phyloP scores from a whole-genome alignment of 2,113 vertebrate genomes.

The Microtus richardsoni region DNA sequence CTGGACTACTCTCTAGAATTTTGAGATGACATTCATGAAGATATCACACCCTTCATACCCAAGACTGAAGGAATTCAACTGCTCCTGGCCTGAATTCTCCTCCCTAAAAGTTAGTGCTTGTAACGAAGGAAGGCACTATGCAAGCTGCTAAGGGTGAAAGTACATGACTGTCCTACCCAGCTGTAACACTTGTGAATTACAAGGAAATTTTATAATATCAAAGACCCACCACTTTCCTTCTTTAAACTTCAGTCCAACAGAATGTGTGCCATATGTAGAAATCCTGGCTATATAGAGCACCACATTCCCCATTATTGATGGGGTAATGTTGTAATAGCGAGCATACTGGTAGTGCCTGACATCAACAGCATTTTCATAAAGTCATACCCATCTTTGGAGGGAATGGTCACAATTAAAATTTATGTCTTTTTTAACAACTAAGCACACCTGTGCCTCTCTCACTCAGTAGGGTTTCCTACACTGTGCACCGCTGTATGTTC shows the following conservation, averaged over 20 bases:
- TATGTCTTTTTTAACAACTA: not conserved
- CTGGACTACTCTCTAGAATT: not conserved
- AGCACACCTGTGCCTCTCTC: not conserved
- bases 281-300: fast-evolving
- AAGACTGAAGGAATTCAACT: not conserved
- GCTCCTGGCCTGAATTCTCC: not conserved
- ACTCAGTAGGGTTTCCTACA: not conserved
- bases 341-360: not conserved
- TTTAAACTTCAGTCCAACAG: not conserved
- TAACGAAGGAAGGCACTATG: not conserved
- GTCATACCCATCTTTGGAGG: not conserved
- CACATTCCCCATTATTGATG: not conserved
- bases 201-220: not conserved
- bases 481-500: not conserved
- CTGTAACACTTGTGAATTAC: not conserved
- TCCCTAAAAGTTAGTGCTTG: not conserved
- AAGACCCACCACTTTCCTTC: not conserved
- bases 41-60: not conserved
- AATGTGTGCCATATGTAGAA: not conserved
- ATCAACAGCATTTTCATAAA: not conserved
- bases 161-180: not conserved
- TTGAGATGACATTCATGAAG: not conserved
- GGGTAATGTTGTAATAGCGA: no score
- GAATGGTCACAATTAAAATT: not conserved
- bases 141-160: not conserved